Evolutionary conservation across 2,888 invertebrate species (phyloP), one percentile per base, ranked within the genome.

Genomic region (Drosophila diplacantha): DNA sequence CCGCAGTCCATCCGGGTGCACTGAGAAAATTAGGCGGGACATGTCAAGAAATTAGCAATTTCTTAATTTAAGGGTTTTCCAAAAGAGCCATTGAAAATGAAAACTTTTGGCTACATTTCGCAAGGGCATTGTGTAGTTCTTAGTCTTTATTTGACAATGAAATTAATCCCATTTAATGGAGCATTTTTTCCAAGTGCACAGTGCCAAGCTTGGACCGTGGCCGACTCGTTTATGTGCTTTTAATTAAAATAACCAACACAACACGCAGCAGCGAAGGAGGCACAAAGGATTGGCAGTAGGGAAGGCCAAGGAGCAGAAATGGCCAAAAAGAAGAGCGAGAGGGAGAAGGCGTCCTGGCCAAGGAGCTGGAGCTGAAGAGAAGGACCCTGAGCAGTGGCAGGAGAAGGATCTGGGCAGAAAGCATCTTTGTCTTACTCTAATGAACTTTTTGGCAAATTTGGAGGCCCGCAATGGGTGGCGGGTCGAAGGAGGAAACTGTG

Each of bases 171-270:
- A 1, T 16, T 6, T 12, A 2, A 14, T 5, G 3, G 3, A 1
- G 39, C 0, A 24, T 9, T n/a, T 24, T 51, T 20, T 26, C 3
- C 5, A 6, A 9, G 54, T 55, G 54, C 4, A 55, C 14, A 22
- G 16, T n/a, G 3, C 12, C 20, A 9, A 34, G 31, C 29, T 55
- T 39, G 61, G 72, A 47, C 51, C 50, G 29, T 51, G 70, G 46
- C 57, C 57, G 51, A 32, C 50, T 47, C 73, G 64, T 73, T 74
- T 72, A 73, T 73, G 73, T 72, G 69, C 75, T 72, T 73, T 73
- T 73, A 73, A 73, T 73, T 73, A 73, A 73, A 73, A 73, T 64
- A 74, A 58, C 69, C 69, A 69, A 72, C 71, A 74, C 63, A 73
- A 74, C 47, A 71, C 62, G 41, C 50, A 55, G 49, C 35, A 69